Base-by-base conservation (phyloP, 2,888 invertebrate genomes). In the Nasonia oneida region DNA sequence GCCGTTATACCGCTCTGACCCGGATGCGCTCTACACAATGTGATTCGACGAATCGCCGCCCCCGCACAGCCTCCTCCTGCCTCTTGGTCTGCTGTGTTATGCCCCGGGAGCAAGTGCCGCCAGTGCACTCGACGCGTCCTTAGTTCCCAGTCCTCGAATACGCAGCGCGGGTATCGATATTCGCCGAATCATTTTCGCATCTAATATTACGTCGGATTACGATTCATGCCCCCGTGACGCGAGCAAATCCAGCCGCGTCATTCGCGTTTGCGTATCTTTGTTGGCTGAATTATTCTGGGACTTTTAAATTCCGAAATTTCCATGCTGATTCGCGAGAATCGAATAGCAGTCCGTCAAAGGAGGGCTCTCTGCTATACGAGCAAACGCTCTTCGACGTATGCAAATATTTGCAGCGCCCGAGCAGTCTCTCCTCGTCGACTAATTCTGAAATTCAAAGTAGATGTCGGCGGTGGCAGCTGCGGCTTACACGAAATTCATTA, bases 1-100 rank as follows among this genome's bases (percentile, higher is more conserved):
- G 23, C 29, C 61, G 83, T 83, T 91, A 90, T 91, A 90, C 88
- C 87, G 90, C 90, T 90, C 90, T 92, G 92, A 92, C 91, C 91
- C 89, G 90, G 89, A 91, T 91, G 88, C 80, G 73, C 90, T 29
- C 29, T 89, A 87, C 87, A 89, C 91, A 90, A 89, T 89, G 88
- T 87, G 89, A 89, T 89, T 90, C 89, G 84, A 82, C 67, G 75
- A 76, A 37, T 76, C 75, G 82, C 47, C 39, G n/a, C n/a, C 57
- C 57, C n/a, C 75, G 4, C 80, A 29, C 29, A 50, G 61, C 23
- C n/a, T 15, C 53, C 15, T 57, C n/a, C 18, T 57, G 6, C 57
- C 18, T 57, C 57, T 57, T n/a, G n/a, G 6, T 6, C 57, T n/a
- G n/a, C 50, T 82, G 64, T 64, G 53, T 81, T 29, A 29, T 57